A percentile compares a stretch with the other conserved stretches of the same genome.
Conservation (phyloP, 2,888 invertebrate genomes). For the Macrophya annulata region DNA sequence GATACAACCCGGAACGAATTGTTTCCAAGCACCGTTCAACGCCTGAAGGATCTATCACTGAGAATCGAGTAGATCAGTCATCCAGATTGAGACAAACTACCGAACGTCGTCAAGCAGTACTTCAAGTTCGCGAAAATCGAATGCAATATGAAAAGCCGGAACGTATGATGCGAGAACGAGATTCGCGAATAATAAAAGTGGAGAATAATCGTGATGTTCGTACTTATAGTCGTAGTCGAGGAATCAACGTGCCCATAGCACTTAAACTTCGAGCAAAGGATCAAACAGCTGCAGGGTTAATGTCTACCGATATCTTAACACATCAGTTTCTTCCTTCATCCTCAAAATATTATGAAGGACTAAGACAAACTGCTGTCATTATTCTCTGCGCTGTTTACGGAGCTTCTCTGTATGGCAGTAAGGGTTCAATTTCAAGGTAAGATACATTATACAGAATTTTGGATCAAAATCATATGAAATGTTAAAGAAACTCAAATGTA, state of each 20-base stretch:
- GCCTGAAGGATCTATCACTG: not conserved
- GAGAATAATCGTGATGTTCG: constrained; percentile 57
- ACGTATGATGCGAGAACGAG: constrained; percentile 5
- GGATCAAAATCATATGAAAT: not conserved
- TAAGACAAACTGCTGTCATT: constrained; percentile 68
- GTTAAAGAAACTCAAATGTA: not conserved
- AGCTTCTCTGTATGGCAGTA: constrained; percentile 68
- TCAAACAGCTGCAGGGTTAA: not conserved
- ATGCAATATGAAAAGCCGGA: not conserved
- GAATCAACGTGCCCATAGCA: not conserved
- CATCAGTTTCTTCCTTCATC: constrained; percentile 23
- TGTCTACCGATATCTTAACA: not conserved
- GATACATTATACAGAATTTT: constrained; percentile 24
- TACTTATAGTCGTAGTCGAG: constrained; percentile 53
- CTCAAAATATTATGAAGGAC: constrained; percentile 63
- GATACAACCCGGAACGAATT: not conserved
- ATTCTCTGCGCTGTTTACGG: constrained; percentile 72
- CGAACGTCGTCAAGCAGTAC: not conserved
- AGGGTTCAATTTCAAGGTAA: constrained; percentile 69
- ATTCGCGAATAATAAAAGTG: not conserved
- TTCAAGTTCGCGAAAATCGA: not conserved
- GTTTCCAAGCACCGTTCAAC: not conserved
- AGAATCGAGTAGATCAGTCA: constrained; percentile 13
- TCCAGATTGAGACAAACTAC: not conserved
- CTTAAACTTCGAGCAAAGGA: not conserved